A percentile compares a stretch with the other conserved stretches of the same genome.
These are phyloP conservation scores for Rhincodon typus DNA, from an alignment of 2,797 vertebrate genomes.

Conservation along the genomic window DNA sequence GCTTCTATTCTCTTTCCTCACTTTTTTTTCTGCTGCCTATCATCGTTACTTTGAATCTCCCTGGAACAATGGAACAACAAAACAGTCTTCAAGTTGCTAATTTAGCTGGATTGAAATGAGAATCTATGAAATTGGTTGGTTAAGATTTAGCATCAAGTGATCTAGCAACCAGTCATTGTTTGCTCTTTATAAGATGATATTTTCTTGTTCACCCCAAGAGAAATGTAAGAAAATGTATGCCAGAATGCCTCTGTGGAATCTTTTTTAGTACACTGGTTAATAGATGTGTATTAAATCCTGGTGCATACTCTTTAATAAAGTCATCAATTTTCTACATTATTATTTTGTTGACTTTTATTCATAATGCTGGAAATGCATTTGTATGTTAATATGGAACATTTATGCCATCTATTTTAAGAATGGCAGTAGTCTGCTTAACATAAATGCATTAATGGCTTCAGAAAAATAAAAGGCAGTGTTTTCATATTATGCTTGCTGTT, in stretches of 20 bases:
- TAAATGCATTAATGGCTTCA: not conserved
- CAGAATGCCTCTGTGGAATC: not conserved
- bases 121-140: not conserved
- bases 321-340: not conserved
- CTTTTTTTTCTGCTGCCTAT: not conserved
- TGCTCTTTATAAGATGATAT: not conserved
- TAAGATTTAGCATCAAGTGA: not conserved
- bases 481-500: not conserved
- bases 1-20: not conserved
- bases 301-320: not conserved
- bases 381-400: not conserved
- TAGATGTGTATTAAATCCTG: not conserved
- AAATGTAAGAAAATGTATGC: not conserved
- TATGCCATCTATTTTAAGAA: not conserved
- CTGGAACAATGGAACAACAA: not conserved
- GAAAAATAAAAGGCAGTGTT: not conserved
- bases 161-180: not conserved
- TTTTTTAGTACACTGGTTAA: not conserved
- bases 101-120: not conserved
- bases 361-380: not conserved
- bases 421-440: not conserved
- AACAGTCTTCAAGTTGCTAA: not conserved
- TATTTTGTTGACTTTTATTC: not conserved
- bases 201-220: not conserved
- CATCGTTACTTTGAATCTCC: not conserved